Evolutionary conservation across 2,888 invertebrate species (phyloP).

Genomic region (Maniola hyperantus): DNA sequence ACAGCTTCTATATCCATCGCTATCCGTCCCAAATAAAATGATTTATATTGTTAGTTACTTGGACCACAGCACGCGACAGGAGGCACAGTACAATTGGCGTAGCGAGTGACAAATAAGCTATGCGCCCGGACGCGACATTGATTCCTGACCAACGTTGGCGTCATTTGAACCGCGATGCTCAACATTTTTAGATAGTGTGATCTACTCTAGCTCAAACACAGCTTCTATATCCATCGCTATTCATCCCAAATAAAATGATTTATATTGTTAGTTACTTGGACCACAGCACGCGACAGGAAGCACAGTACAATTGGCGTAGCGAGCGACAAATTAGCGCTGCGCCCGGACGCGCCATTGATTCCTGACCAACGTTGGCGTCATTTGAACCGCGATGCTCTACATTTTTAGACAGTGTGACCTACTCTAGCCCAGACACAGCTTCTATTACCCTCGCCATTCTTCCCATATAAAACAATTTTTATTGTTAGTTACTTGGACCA

Average conservation of each 20-base stretch:
- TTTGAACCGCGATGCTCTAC: constrained; percentile 30
- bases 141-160: constrained; percentile 69
- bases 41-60: constrained; percentile 39
- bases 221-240: not conserved
- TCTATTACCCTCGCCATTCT: not conserved
- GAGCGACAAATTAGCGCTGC: constrained; percentile 73
- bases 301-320: constrained; percentile 75
- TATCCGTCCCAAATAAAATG: not conserved
- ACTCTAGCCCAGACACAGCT: not conserved
- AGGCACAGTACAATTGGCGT: constrained; percentile 77
- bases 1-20: not conserved
- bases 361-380: constrained; percentile 67
- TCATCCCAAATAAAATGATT: not conserved
- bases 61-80: constrained; percentile 58
- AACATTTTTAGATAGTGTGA: constrained; percentile 36
- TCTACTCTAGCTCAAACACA: not conserved
- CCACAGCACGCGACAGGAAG: constrained; percentile 65
- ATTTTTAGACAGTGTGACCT: constrained; percentile 34
- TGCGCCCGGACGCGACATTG: constrained; percentile 75
- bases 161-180: constrained; percentile 43
- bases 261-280: constrained; percentile 40
- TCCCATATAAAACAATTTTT: not conserved
- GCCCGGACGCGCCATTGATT: constrained; percentile 78
- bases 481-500: not conserved
- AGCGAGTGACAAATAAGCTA: constrained; percentile 75